Evolutionary conservation across 2,797 vertebrate genomes (phyloP).

Genomic region (Phataginus tricuspis): DNA sequence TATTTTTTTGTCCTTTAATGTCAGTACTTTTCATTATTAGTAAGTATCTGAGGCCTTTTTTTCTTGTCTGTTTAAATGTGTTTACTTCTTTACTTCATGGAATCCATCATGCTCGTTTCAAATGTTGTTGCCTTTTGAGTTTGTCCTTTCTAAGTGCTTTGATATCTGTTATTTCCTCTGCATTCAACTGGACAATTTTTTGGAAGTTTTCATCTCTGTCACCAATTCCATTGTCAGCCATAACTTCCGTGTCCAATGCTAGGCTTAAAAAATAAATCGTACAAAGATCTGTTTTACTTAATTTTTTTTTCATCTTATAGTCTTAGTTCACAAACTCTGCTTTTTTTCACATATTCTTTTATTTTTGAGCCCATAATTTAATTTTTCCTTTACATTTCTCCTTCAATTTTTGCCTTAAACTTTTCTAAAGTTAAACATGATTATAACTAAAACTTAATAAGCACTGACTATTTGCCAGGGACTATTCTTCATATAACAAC

Average conservation of each 20-base stretch:
- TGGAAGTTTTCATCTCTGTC: background rate
- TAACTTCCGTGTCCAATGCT: background rate
- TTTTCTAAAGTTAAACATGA: background rate
- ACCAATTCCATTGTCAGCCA: background rate
- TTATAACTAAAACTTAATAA: background rate
- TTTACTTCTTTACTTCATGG: background rate
- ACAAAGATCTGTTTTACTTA: background rate
- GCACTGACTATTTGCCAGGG: background rate
- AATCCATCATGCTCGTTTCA: background rate
- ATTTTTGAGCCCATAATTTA: background rate
- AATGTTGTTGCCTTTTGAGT: background rate
- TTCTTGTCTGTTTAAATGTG: background rate
- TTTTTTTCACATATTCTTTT: background rate
- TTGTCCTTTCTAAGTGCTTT: background rate
- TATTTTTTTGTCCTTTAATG: background rate
- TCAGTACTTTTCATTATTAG: background rate
- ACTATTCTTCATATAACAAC: background rate
- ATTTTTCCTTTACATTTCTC: background rate
- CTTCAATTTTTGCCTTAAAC: background rate
- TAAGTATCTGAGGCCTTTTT: background rate
- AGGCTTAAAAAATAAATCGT: background rate
- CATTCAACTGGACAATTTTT: background rate
- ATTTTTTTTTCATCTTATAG: background rate
- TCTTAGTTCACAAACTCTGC: background rate
- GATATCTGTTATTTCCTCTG: background rate